Percentiles rank a stretch among this genome's conserved stretches.
phyloP scores from a whole-genome alignment of 2,797 vertebrate species.

The Manis javanica region DNA sequence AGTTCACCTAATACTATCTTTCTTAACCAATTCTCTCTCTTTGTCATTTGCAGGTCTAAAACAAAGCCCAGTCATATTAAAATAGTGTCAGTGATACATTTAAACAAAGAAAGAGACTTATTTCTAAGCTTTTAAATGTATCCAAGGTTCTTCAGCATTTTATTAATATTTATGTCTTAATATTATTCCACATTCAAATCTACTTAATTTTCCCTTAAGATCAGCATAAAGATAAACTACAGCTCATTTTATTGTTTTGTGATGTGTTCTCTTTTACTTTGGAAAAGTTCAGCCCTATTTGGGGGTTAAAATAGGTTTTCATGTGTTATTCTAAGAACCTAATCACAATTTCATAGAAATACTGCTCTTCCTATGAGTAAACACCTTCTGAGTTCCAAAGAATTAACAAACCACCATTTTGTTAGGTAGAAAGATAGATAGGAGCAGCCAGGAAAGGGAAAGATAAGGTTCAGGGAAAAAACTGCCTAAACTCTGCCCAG shows the following conservation, averaged over 20 bases:
- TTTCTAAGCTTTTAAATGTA: constrained; percentile 28
- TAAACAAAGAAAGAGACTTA: background rate
- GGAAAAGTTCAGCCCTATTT: background rate
- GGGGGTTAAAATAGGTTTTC: background rate
- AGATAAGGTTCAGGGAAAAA: no score
- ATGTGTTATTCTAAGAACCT: background rate
- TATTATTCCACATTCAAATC: background rate
- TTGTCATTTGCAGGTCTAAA: background rate
- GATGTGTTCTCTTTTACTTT: background rate
- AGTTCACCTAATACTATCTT: background rate
- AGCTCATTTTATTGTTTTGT: background rate
- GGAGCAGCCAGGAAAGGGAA: no score
- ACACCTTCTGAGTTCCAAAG: background rate
- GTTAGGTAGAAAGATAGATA: no score
- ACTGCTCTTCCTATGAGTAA: background rate
- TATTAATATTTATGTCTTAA: background rate
- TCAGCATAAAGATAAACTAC: background rate
- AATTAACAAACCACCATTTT: background rate
- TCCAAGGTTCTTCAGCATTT: background rate
- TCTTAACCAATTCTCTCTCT: background rate
- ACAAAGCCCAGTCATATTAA: background rate
- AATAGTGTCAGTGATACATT: background rate
- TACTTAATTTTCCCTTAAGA: background rate
- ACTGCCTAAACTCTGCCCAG: no score
- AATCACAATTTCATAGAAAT: constrained; percentile 33